Base-by-base conservation (phyloP, 2,888 invertebrate genomes). In the Hylaea fasciaria region DNA sequence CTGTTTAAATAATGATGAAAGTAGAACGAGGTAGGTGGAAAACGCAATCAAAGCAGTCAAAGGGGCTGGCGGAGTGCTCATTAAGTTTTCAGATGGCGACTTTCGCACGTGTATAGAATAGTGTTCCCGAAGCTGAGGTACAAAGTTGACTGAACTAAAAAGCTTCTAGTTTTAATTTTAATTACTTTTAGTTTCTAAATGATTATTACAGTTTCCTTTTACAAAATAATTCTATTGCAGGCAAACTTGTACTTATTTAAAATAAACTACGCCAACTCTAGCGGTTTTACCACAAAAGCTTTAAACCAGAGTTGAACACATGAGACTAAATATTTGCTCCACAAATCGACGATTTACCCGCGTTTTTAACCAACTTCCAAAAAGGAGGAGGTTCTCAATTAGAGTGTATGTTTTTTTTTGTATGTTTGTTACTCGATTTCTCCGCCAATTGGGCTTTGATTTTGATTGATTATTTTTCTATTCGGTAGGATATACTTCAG, bases 31-130 rank as follows among this genome's bases (percentile, higher is more conserved):
- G 39, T n/a, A 37, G 8, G 39, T n/a, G 4, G 29, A 22, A 22
- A 22, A 22, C 2, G 5, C 22, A 5, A 22, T 22, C 22, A 22
- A 22, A 22, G 22, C 22, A 39, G 35, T 61, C 63, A 69, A 63
- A 69, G 64, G 60, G 44, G 22, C 13, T 28, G 40, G 16, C n/a
- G 53, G 35, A 58, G 46, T 43, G 32, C 57, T 70, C 66, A 56
- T 70, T 65, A 66, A 53, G 56, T 54, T 66, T 69, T 65, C 59
- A 68, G 57, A 50, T 45, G 62, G 32, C 13, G 51, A 39, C 35
- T 57, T 60, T 57, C 12, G 57, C 52, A 62, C 63, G 57, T 60
- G 63, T 48, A 51, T 12, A 44, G 59, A 63, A 65, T 54, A 12
- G 41, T 49, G 17, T 44, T 43, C 41, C 14, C 48, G 43, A 51